Evolutionary conservation across 2,113 vertebrate species (phyloP), one percentile per base, ranked within the genome.

Genomic region (Mixornis gularis): DNA sequence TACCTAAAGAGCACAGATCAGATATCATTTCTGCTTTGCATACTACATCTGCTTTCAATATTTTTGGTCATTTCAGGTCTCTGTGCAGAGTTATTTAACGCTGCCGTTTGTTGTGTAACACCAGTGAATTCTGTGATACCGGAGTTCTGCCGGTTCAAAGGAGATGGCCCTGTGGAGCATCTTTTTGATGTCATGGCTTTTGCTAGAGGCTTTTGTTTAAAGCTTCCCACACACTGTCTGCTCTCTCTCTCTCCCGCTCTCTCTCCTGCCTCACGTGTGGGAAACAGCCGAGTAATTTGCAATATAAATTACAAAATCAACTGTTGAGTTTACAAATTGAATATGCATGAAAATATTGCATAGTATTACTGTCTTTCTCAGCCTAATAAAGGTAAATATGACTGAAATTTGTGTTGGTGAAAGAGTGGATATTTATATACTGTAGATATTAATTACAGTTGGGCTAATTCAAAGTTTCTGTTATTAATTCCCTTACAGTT

Each of bases 371-470:
- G 79, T 62, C 73, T 93, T 92, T 78, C 87, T 60, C 90, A 80
- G 73, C 29, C 60, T 85, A 56, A 89, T 92, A 91, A 64, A 95
- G 94, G 93, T 89, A 96, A 97, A 95, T 90, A 95, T 24, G 41
- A 32, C 92, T 90, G 69, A 93, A 93, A 77, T 97, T 70, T 78
- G 56, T 95, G 82, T 74, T 90, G 78, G 64, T 79, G 63, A 85
- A 92, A 95, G 64, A 93, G 43, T 49, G 30, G 81, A n/a, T 96
- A 95, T 96, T 97, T 96, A 95, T 92, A 79, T 52, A 85, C 79
- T 36, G 32, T 73, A 86, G 91, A 87, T 95, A 96, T 96, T 97
- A 97, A 97, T 97, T 97, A 94, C 92, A 79, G 40, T 58, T 93
- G 71, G 68, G 80, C 80, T 97, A 94, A 96, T 97, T 94, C 79